These are phyloP conservation scores for Tenthredo notha DNA, from an alignment of 2,888 invertebrate genomes.

Conservation along the genomic window DNA sequence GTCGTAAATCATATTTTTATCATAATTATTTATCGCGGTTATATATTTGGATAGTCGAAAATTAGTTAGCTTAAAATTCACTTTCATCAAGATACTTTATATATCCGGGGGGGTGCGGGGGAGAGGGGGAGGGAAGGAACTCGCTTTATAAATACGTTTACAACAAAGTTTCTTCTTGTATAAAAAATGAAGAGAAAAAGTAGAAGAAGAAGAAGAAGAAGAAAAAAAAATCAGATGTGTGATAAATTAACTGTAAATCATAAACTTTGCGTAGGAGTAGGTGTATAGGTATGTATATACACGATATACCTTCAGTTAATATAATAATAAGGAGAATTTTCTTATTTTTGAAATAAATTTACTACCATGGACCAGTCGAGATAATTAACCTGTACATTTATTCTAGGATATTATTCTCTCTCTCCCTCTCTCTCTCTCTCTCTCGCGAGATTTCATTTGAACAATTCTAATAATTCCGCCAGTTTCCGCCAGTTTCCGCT, in stretches of 20 bases:
- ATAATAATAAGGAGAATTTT: background rate
- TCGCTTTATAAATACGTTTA: background rate
- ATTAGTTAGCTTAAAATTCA: background rate
- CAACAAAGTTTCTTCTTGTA: background rate
- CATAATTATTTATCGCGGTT: background rate
- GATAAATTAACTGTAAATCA: background rate
- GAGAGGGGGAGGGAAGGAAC: background rate
- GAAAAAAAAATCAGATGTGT: background rate
- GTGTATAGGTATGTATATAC: conserved; percentile 1
- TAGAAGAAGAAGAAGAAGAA: background rate
- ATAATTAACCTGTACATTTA: background rate
- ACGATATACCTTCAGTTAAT: background rate
- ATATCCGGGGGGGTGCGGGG: background rate
- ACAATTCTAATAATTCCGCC: too few species aligned
- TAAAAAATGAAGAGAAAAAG: background rate
- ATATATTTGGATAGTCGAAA: background rate
- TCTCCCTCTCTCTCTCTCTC: too few species aligned
- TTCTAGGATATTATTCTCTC: background rate
- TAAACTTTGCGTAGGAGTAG: background rate
- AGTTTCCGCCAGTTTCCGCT: background rate
- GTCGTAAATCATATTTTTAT: background rate
- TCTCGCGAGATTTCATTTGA: background rate
- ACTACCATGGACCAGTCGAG: background rate
- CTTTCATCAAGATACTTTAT: background rate
- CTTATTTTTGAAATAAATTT: background rate